These are phyloP conservation scores for Xestobium rufovillosum DNA, from an alignment of 2,888 invertebrate genomes.

Conservation along the genomic window DNA sequence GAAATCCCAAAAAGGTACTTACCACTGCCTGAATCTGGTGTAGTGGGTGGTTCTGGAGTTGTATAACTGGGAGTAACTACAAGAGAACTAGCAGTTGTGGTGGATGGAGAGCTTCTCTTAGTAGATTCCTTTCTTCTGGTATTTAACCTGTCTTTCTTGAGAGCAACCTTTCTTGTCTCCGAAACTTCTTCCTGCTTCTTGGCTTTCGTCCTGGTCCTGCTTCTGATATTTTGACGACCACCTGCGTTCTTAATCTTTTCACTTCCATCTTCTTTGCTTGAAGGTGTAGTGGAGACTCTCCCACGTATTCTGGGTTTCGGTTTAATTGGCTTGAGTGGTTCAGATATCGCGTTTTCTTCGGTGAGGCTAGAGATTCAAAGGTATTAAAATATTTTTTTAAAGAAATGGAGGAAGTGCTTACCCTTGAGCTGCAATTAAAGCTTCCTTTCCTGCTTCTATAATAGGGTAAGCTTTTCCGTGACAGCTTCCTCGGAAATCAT, in stretches of 20 bases:
- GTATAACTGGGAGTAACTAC: conserved; percentile 44
- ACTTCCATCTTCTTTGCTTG: conserved; percentile 19
- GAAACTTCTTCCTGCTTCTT: conserved; percentile 6
- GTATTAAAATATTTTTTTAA: too few species aligned
- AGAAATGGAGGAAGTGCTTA: conserved; percentile 38
- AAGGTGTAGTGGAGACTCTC: conserved; percentile 21
- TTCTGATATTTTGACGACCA: conserved; percentile 26
- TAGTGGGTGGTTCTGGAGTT: conserved; percentile 80
- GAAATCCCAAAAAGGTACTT: conserved; percentile 25
- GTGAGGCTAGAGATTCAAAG: conserved; percentile 31
- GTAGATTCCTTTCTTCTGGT: conserved; percentile 24
- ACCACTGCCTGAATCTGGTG: conserved; percentile 83
- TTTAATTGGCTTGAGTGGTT: conserved; percentile 37
- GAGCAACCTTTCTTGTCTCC: not conserved
- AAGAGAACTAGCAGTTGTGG: conserved; percentile 43
- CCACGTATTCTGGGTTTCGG: conserved; percentile 31
- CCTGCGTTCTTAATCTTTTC: conserved; percentile 10
- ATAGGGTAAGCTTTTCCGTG: conserved; percentile 81
- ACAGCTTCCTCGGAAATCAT: conserved; percentile 88
- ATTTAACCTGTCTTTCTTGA: conserved; percentile 20
- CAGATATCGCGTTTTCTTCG: conserved; percentile 38
- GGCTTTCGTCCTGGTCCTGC: conserved; percentile 21
- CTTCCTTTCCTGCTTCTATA: conserved; percentile 84
- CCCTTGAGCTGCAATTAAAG: conserved; percentile 60
- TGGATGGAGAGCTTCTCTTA: conserved; percentile 32